Evolutionary conservation across 1,140 invertebrate species (phyloP), one percentile per base, ranked within the genome.

Genomic region (Danaus plexippus): DNA sequence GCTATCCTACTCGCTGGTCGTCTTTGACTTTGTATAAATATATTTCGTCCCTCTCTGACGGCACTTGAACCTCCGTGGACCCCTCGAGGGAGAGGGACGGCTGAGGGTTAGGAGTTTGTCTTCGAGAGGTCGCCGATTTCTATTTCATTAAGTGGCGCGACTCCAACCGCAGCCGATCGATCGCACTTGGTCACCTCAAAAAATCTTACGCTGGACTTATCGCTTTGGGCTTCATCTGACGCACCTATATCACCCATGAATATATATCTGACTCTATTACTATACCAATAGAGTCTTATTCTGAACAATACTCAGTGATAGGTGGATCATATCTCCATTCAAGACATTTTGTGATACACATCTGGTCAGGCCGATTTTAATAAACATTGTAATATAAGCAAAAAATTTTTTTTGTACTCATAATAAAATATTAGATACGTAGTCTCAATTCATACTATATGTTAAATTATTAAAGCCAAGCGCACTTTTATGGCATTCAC

Each of bases 1-100:
- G 80, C 83, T 78, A 77, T 86, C 83, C 81, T 79, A 85, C 83
- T 86, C 83, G 71, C 60, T 67, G 72, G 75, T 69, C 83, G 80
- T 85, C 83, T 86, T 86, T 85, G 78, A 86, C 80, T 86, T 86
- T 85, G 81, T 83, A 85, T 85, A 84, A 84, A 84, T 85, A 86
- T 85, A 77, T 79, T 86, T 75, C 71, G 80, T 86, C 83, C 61
- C 77, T 71, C 49, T 85, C 78, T n/a, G 62, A 49, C 80, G 63
- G 69, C 70, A 74, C 73, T 78, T 76, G 73, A 72, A 69, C 69
- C 69, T 63, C 62, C 63, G 66, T 42, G 61, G 64, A 61, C 66
- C 69, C 68, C 64, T 63, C 56, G 76, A 56, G 71, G 66, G 75
- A 80, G 75, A 61, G 73, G 73, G 74, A 78, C 66, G 76, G 75